Percentiles rank a stretch among this genome's conserved stretches.
Conservation (phyloP, 1,140 invertebrate species). For the Galleria mellonella region DNA sequence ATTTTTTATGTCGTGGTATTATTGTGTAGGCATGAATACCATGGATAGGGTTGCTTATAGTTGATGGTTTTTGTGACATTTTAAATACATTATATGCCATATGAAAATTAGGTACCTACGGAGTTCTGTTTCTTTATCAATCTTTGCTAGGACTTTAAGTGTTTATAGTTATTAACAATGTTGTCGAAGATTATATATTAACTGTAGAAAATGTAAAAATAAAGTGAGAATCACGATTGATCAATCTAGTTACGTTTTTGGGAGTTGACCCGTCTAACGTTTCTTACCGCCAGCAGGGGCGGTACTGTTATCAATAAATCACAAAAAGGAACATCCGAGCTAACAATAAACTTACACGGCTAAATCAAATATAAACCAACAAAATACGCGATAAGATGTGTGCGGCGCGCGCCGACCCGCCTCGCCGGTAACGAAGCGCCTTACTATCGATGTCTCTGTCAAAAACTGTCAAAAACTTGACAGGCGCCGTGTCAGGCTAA, state of each 20-base stretch:
- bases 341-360: constrained; percentile 57
- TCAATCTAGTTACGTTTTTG: neutral
- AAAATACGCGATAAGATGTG: constrained; percentile 39
- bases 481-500: constrained; percentile 64
- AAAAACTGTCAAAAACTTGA: constrained; percentile 69
- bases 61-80: neutral
- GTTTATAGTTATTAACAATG: no score
- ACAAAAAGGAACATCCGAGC: constrained; percentile 26
- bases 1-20: no score
- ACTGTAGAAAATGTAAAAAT: no score
- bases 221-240: neutral
- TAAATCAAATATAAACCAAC: constrained; percentile 58
- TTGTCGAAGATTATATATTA: no score
- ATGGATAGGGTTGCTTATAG: no score
- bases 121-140: no score
- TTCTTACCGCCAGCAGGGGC: neutral
- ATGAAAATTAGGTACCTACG: no score
- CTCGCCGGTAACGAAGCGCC: constrained; percentile 52
- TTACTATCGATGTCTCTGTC: constrained; percentile 69
- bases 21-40: no score
- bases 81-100: neutral
- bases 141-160: no score
- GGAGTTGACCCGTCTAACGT: neutral
- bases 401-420: constrained; percentile 44
- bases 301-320: constrained; percentile 16